Evolutionary conservation across 2,113 vertebrate species (phyloP).

Genomic region (Pedionomus torquatus): DNA sequence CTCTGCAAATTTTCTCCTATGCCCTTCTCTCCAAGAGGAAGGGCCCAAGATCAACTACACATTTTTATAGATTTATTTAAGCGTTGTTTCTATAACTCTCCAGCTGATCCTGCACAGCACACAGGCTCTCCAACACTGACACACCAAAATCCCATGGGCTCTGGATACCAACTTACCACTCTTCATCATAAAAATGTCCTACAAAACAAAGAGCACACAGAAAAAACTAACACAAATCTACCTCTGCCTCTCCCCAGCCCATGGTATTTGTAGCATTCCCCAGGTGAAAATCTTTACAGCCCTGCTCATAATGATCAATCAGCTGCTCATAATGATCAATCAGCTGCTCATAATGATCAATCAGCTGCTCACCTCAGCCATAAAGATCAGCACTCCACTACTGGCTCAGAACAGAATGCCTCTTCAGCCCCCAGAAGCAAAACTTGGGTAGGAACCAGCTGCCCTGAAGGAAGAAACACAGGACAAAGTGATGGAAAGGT

Average conservation of each 20-base stretch:
- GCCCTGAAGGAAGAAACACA: background rate
- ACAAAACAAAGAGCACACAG: background rate
- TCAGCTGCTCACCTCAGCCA: background rate
- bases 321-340: too few species aligned
- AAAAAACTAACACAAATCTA: background rate
- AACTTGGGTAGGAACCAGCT: background rate
- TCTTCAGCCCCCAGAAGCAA: background rate
- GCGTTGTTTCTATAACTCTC: background rate
- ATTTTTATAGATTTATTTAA: background rate
- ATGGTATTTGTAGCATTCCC: background rate
- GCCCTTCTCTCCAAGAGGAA: background rate
- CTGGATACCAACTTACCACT: background rate
- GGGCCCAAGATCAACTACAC: background rate
- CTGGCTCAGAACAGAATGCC: rapidly evolving
- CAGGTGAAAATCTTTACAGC: background rate
- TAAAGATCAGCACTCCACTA: rapidly evolving
- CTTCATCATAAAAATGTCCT: background rate
- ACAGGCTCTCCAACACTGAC: background rate
- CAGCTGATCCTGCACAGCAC: background rate
- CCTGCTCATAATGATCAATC: background rate
- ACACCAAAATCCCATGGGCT: background rate
- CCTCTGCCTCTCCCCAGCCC: background rate
- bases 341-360: too few species aligned
- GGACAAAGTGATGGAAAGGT: background rate
- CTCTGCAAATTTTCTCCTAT: background rate